phyloP scores from a whole-genome alignment of 2,888 invertebrate species.

The Drosophila ustulata region DNA sequence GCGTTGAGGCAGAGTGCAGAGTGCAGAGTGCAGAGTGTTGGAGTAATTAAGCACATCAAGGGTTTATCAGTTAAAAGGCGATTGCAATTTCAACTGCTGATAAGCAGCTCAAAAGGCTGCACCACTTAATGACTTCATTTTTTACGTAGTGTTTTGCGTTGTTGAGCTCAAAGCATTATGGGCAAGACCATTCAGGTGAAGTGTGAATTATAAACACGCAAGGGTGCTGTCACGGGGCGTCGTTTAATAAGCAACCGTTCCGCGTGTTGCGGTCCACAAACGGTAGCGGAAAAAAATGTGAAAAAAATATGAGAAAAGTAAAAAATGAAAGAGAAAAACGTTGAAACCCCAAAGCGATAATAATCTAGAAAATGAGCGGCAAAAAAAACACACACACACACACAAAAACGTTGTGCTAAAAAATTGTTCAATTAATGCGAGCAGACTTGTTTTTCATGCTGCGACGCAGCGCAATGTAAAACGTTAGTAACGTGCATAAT shows the following conservation, averaged over 20 bases:
- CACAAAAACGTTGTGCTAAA: constrained; percentile 52
- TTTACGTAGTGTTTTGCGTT: constrained; percentile 11
- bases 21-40: neutral
- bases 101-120: constrained; percentile 44
- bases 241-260: constrained; percentile 58
- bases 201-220: constrained; percentile 79
- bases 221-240: constrained; percentile 47
- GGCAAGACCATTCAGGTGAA: constrained; percentile 59
- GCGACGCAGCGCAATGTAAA: constrained; percentile 46
- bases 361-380: constrained; percentile 64
- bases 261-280: constrained; percentile 43
- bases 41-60: constrained; percentile 18
- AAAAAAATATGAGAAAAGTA: neutral
- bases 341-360: constrained; percentile 60
- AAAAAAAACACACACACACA: constrained; percentile 24
- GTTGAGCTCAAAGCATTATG: constrained; percentile 28
- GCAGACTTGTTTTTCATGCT: constrained; percentile 46
- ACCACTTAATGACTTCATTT: constrained; percentile 66
- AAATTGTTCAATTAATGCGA: constrained; percentile 76
- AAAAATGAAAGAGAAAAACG: constrained; percentile 31
- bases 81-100: constrained; percentile 48
- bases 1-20: neutral
- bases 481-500: constrained; percentile 67
- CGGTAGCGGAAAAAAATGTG: neutral
- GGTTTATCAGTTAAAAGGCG: constrained; percentile 22